Conservation (phyloP, 35 echinoderm and acorn worm species). For the Patiria miniata region DNA sequence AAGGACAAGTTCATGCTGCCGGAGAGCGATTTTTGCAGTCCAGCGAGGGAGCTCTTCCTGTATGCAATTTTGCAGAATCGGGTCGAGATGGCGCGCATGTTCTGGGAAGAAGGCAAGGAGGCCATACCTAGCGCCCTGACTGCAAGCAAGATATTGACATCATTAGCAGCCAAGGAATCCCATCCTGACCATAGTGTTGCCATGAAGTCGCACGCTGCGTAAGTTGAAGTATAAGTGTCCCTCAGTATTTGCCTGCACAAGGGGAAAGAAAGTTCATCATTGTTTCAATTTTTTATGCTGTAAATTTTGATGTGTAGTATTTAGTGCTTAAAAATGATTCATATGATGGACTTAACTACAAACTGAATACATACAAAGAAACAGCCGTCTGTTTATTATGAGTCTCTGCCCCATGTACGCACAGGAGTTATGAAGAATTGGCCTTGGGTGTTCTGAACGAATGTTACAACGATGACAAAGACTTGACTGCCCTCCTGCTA, state of each 20-base stretch:
- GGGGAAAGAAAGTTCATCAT: too few species aligned
- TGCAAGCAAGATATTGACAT: slow-evolving; percentile 82
- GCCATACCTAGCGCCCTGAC: slow-evolving; percentile 78
- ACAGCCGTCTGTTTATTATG: too few species aligned
- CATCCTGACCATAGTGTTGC: background rate
- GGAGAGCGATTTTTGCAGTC: slow-evolving; percentile 49
- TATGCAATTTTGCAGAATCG: slow-evolving; percentile 77
- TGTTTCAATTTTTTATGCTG: background rate
- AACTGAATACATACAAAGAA: too few species aligned
- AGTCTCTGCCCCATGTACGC: too few species aligned
- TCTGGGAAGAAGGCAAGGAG: slow-evolving; percentile 93
- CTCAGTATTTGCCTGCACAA: too few species aligned
- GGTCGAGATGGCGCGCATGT: slow-evolving; percentile 77
- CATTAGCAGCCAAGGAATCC: slow-evolving; percentile 68
- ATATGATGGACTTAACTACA: too few species aligned
- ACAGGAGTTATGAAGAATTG: slow-evolving; percentile 78
- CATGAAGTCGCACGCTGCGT: background rate
- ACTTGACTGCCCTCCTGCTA: slow-evolving; percentile 69
- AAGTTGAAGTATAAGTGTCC: too few species aligned
- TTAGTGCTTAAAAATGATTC: too few species aligned
- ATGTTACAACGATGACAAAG: slow-evolving; percentile 83
- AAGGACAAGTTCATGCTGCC: background rate
- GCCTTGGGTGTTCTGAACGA: slow-evolving; percentile 84
- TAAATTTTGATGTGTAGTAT: background rate
- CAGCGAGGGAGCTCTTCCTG: slow-evolving; percentile 87